Conservation (phyloP, 2,797 vertebrate species). For the Gorsachius magnificus region DNA sequence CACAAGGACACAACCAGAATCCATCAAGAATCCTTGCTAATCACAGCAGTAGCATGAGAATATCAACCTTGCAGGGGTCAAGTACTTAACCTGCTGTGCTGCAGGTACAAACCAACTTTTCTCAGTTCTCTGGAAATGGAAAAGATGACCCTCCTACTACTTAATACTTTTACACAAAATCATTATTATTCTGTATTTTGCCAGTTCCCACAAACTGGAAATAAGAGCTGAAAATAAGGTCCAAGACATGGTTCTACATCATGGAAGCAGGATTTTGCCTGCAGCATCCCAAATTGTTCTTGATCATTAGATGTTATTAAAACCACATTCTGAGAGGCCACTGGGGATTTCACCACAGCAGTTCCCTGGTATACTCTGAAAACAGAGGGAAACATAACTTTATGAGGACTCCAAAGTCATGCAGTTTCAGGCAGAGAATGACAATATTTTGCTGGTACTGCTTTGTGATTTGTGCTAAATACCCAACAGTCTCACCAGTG, state of each 20-base stretch:
- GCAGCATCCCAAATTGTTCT: not conserved
- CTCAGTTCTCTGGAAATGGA: not conserved
- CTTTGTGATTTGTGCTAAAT: not conserved
- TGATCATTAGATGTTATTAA: not conserved
- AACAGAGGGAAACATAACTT: not conserved
- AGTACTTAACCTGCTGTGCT: not conserved
- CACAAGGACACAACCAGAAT: not conserved
- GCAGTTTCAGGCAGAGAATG: not conserved
- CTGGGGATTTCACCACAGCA: not conserved
- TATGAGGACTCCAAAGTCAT: not conserved
- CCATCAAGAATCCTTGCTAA: not conserved
- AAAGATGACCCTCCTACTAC: not conserved
- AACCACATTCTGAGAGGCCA: not conserved
- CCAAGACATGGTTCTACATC: not conserved
- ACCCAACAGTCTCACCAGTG: rapidly evolving
- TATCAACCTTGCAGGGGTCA: not conserved
- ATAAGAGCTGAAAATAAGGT: not conserved
- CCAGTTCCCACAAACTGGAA: not conserved
- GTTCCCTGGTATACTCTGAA: not conserved
- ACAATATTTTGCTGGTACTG: not conserved
- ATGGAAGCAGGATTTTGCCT: not conserved
- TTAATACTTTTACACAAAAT: not conserved
- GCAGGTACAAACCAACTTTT: not conserved
- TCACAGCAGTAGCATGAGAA: not conserved
- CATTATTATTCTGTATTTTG: not conserved